phyloP scores from a whole-genome alignment of 35 echinoderm and acorn worm genomes.

The Patiria miniata region DNA sequence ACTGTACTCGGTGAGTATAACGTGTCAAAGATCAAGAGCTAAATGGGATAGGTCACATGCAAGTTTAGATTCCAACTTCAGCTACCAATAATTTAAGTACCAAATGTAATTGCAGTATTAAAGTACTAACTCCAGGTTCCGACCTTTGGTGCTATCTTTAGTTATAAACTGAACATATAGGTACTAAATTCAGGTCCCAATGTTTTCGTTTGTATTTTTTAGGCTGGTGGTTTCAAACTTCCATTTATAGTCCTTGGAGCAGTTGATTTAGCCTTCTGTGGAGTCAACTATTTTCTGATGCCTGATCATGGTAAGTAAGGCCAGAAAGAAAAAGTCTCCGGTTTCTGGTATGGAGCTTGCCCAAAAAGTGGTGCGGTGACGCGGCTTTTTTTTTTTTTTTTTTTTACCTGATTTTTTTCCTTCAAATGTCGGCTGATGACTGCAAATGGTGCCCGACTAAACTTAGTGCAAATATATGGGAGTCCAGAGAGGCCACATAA shows the following conservation, averaged over 20 bases:
- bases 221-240: slow-evolving; percentile 44
- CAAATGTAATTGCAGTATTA: too few species aligned
- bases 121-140: too few species aligned
- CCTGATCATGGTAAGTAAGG: background rate
- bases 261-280: background rate
- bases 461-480: too few species aligned
- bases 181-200: background rate
- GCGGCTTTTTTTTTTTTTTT: too few species aligned
- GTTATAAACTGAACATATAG: background rate
- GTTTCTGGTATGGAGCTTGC: too few species aligned
- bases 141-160: background rate
- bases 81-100: too few species aligned
- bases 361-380: too few species aligned
- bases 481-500: too few species aligned
- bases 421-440: too few species aligned
- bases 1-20: slow-evolving; percentile 7
- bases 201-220: background rate
- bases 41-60: background rate
- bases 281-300: slow-evolving; percentile 13
- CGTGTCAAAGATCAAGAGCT: background rate
- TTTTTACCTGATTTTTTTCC: too few species aligned
- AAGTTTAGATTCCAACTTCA: background rate
- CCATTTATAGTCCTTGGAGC: slow-evolving; percentile 44
- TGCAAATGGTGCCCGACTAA: too few species aligned
- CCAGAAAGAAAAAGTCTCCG: too few species aligned